Evolutionary conservation across 2,113 vertebrate genomes (phyloP), one percentile per base, ranked within the genome.

Genomic region (Columba janthina): DNA sequence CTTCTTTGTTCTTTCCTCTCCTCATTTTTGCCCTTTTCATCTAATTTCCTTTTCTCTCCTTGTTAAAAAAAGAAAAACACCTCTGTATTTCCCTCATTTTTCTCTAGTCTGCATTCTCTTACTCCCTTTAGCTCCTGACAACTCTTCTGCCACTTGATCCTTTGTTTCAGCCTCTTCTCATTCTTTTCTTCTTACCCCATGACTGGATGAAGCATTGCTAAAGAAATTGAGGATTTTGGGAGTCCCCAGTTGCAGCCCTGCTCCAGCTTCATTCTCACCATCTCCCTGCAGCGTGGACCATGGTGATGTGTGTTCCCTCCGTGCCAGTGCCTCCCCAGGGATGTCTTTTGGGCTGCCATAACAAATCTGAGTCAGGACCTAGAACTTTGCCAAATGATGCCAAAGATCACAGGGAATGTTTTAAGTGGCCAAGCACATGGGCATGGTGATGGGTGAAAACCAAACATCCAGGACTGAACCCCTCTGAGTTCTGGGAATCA

Each of bases 371-470:
- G 12, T 46, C 36, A 42, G 16, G 56, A 38, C 26, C 26, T 17
- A 54, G 29, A 42, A 40, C 32, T 50, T 67, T 84, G 34, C 26
- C 69, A 75, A 70, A 71, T 5, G 26, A 24, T 66, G 28, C 57
- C 4, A 10, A 14, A 56, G 36, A 54, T 25, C 0, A 0, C 46
- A 34, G 48, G 29, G 31, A 36, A 51, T 5, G 20, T 25, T 44
- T 15, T 20, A 53, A 58, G 50, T 10, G 10, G 84, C 29, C 62
- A 64, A 60, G 29, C 36, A n/a, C 26, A 15, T 0, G 1, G 34
- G 13, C 9, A 14, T 29, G 19, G 56, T 51, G 48, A 72, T 38
- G 24, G 31, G 38, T 60, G n/a, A 54, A 87, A 93, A 56, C 15
- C 44, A 34, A 46, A 66, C 32, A 46, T 31, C 31, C 22, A 38